phyloP scores from a whole-genome alignment of 2,888 invertebrate genomes.

The Heterodera filipjevi region DNA sequence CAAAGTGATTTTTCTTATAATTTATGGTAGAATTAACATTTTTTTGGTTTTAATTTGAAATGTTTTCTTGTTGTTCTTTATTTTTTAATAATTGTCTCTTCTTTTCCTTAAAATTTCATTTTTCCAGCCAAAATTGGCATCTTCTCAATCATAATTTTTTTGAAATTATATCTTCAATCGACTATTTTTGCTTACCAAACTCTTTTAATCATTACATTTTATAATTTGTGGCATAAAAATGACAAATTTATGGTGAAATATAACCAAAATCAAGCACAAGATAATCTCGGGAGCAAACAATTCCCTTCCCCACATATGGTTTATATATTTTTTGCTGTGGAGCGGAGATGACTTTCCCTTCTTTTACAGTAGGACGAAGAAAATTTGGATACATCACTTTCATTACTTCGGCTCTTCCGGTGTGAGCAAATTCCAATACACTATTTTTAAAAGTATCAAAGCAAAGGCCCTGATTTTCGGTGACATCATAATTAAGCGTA shows the following conservation, averaged over 20 bases:
- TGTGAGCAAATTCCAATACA: constrained; percentile 4
- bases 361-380: constrained; percentile 8
- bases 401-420: background rate
- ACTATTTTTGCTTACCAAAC: no score
- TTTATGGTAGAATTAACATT: no score
- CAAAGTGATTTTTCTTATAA: background rate
- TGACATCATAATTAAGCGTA: background rate
- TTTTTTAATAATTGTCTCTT: background rate
- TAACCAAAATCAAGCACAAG: constrained; percentile 15
- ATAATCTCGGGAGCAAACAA: background rate
- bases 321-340: constrained; percentile 13
- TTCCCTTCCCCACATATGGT: constrained; percentile 16
- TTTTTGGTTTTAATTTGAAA: no score
- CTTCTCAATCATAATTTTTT: no score
- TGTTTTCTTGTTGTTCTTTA: background rate
- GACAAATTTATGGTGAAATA: background rate
- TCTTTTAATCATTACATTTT: no score
- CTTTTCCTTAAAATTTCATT: background rate
- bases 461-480: background rate
- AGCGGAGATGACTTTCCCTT: background rate
- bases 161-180: no score
- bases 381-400: constrained; percentile 8
- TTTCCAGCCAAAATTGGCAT: no score
- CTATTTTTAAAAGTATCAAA: constrained; percentile 14
- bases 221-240: background rate